Conservation (phyloP, 2,797 vertebrate genomes). For the Acestrorhynchus altus region DNA sequence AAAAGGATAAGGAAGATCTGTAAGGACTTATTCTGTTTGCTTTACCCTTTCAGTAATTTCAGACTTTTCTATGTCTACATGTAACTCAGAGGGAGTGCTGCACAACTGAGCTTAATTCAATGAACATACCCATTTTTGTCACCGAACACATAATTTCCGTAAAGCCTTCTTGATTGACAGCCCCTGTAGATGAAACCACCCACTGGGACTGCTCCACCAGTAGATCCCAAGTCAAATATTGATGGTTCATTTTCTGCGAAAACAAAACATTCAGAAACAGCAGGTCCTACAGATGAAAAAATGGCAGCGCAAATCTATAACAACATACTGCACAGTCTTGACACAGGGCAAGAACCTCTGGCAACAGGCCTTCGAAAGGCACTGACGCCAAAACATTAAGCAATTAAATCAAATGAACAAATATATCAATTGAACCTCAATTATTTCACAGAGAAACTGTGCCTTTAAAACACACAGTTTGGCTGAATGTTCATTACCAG, state of each 20-base stretch:
- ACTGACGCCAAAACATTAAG: neutral
- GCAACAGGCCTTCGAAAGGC: too few species aligned
- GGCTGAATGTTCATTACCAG: too few species aligned
- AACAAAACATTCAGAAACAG: conserved; percentile 28
- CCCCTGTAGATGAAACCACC: conserved; percentile 97
- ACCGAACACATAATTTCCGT: conserved; percentile 95
- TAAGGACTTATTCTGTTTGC: conserved; percentile 13
- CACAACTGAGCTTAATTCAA: neutral
- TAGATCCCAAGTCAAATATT: conserved; percentile 92
- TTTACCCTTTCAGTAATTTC: neutral
- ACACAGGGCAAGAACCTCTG: neutral
- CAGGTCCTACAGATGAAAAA: neutral
- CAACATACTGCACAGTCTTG: neutral
- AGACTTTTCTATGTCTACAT: neutral
- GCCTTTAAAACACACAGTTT: too few species aligned
- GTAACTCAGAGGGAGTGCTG: neutral
- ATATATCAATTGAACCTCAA: neutral
- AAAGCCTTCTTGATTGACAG: conserved; percentile 94
- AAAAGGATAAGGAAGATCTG: conserved; percentile 8
- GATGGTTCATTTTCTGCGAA: conserved; percentile 92
- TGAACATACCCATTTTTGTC: conserved; percentile 91
- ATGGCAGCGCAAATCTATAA: neutral
- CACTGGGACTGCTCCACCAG: conserved; percentile 86
- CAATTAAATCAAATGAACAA: neutral
- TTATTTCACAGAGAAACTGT: neutral